Percentiles rank a stretch among this genome's conserved stretches.
These are phyloP conservation scores for Vespertilio murinus DNA, from an alignment of 2,797 vertebrate genomes.

Conservation along the genomic window DNA sequence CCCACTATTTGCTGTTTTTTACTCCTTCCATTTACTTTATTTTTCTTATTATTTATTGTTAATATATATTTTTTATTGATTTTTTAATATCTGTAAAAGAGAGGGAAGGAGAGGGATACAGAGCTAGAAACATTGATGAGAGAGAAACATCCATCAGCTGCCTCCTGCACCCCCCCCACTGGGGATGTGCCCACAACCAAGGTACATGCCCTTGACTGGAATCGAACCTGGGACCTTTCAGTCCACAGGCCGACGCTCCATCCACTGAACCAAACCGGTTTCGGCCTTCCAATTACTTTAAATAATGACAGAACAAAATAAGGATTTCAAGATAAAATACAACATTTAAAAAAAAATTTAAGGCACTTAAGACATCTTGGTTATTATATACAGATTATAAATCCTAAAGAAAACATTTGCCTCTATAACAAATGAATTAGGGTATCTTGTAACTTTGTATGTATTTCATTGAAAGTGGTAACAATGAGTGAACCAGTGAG, in stretches of 20 bases:
- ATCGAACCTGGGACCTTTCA: too few species aligned
- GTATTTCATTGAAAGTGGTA: slow-evolving; percentile 18
- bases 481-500: not conserved
- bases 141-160: too few species aligned
- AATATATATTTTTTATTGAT: too few species aligned
- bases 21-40: not conserved
- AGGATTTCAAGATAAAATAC: slow-evolving; percentile 54
- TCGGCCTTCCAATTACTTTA: not conserved
- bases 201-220: too few species aligned
- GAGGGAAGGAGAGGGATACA: too few species aligned
- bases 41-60: too few species aligned
- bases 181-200: too few species aligned
- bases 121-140: too few species aligned
- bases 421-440: slow-evolving; percentile 5
- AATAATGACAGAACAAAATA: slow-evolving; percentile 25
- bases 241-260: too few species aligned
- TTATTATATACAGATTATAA: not conserved
- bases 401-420: slow-evolving; percentile 30
- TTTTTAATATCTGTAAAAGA: too few species aligned
- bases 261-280: too few species aligned
- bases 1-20: not conserved
- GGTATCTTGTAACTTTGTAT: slow-evolving; percentile 3
- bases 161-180: too few species aligned
- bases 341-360: not conserved
- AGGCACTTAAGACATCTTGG: not conserved